phyloP scores from a whole-genome alignment of 2,113 vertebrate species.

The Scomber scombrus region DNA sequence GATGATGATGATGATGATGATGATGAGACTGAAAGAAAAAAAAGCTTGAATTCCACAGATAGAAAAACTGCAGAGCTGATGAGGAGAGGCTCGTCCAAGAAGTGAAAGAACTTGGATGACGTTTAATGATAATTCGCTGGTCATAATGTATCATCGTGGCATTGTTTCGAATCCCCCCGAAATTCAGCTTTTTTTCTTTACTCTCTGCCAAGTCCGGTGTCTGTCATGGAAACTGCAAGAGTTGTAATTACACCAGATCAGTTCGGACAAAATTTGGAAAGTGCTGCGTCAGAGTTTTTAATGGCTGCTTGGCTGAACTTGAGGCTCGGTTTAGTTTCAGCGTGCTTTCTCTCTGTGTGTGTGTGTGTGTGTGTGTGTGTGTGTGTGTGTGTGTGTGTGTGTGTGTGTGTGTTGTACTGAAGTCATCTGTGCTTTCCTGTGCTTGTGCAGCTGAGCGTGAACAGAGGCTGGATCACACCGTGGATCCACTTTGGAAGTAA shows the following conservation, averaged over 20 bases:
- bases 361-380: too few species aligned
- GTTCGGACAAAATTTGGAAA: constrained; percentile 21
- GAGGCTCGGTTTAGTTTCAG: constrained; percentile 28
- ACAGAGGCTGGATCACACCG: constrained; percentile 8
- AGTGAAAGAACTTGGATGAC: not conserved
- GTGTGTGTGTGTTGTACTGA: constrained; percentile 7
- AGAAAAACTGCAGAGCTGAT: not conserved
- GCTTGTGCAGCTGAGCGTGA: constrained; percentile 27
- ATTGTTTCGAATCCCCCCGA: not conserved
- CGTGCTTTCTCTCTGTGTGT: not conserved
- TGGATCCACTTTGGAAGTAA: not conserved
- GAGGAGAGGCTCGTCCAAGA: not conserved
- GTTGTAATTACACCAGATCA: constrained; percentile 31
- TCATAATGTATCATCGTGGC: not conserved
- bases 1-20: constrained; percentile 6
- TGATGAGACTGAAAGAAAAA: constrained; percentile 16
- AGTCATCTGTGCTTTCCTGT: constrained; percentile 29
- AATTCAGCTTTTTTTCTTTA: too few species aligned
- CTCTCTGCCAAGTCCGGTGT: constrained; percentile 4
- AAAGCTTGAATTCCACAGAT: constrained; percentile 7
- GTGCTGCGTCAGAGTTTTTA: constrained; percentile 20
- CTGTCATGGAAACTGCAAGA: constrained; percentile 41
- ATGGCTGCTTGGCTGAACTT: constrained; percentile 20
- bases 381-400: too few species aligned
- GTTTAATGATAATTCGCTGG: constrained; percentile 5